phyloP scores from a whole-genome alignment of 2,113 vertebrate species.

The Tachycineta bicolor region DNA sequence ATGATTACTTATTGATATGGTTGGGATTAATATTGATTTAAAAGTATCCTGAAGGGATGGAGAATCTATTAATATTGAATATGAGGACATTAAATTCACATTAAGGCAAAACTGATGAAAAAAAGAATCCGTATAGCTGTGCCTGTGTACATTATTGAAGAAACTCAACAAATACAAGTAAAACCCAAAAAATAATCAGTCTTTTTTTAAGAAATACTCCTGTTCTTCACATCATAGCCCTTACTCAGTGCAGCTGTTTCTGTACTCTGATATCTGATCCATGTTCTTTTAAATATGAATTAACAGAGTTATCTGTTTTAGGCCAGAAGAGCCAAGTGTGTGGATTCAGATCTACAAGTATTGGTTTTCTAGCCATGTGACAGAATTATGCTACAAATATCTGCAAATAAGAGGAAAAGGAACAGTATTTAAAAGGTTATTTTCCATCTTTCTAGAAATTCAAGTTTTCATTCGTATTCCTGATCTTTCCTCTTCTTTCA shows the following conservation, averaged over 20 bases:
- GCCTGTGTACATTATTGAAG: not conserved
- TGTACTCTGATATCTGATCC: not conserved
- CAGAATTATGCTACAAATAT: fast-evolving
- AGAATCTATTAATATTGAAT: not conserved
- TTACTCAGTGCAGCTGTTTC: not conserved
- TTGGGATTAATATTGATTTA: not conserved
- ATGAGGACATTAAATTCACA: not conserved
- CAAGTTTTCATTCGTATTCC: not conserved
- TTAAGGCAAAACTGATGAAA: not conserved
- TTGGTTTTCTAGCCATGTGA: not conserved
- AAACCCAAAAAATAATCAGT: not conserved
- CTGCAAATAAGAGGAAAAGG: not conserved
- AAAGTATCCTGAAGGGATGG: not conserved
- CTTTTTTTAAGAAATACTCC: not conserved
- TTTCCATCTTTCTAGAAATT: not conserved
- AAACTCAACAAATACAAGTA: not conserved
- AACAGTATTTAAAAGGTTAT: not conserved
- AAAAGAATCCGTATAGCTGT: not conserved
- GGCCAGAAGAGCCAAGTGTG: not conserved
- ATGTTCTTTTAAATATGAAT: not conserved
- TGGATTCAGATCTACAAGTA: not conserved
- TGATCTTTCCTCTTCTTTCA: not conserved
- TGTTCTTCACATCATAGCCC: not conserved
- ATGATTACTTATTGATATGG: not conserved
- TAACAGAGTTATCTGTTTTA: not conserved